Percentiles rank a stretch among this genome's conserved stretches.
phyloP scores from a whole-genome alignment of 2,888 invertebrate genomes.

The Sphaeridia pumilis region DNA sequence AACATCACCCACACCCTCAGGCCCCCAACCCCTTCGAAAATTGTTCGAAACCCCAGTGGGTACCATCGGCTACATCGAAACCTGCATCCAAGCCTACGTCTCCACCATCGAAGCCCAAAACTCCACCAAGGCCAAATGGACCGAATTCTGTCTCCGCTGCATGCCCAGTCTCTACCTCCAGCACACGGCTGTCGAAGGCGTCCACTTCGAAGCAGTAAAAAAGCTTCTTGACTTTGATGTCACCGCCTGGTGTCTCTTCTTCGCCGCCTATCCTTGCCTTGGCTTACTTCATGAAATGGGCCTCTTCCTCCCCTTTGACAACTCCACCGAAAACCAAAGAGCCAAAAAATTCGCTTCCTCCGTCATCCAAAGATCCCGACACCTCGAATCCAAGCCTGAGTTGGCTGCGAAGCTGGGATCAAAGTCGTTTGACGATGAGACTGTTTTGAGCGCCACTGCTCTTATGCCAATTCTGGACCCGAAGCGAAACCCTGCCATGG shows the following conservation, averaged over 20 bases:
- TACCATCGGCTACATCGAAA: background rate
- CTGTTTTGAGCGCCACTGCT: background rate
- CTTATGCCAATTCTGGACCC: background rate
- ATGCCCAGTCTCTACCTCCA: background rate
- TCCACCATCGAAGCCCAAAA: background rate
- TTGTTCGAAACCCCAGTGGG: background rate
- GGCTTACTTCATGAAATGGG: background rate
- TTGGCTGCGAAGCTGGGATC: background rate
- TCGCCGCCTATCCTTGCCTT: background rate
- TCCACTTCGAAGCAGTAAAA: background rate
- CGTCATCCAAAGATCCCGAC: too few relatives aligned
- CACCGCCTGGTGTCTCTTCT: background rate
- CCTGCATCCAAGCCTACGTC: background rate
- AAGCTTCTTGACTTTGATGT: conserved; percentile 5
- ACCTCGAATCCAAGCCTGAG: too few relatives aligned
- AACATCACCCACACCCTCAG: too few relatives aligned
- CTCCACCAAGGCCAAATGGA: background rate
- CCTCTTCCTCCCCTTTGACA: background rate
- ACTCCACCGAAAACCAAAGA: background rate
- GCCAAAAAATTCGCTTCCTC: too few relatives aligned
- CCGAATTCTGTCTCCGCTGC: background rate
- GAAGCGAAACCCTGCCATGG: too few relatives aligned
- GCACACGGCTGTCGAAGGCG: background rate
- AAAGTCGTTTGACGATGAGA: background rate
- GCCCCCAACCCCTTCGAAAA: too few relatives aligned